Evolutionary conservation across 2,797 vertebrate genomes (phyloP), one percentile per base, ranked within the genome.

Genomic region (Brachyalestes nurse): DNA sequence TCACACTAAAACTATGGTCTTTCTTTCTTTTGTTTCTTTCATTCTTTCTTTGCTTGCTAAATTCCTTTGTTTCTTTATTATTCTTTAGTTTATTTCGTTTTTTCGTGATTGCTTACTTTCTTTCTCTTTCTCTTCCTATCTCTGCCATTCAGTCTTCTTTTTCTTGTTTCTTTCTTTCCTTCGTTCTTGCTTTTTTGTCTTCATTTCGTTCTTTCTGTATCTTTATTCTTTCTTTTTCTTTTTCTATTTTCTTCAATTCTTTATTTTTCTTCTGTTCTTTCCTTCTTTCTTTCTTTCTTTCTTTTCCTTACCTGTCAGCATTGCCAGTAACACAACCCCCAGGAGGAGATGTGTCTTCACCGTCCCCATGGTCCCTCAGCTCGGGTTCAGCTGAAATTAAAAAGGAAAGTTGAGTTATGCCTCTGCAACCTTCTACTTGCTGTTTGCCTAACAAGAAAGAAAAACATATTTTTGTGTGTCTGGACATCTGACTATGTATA

Each of bases 321-420:
- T 47, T 84, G 82, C 75, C 64, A 88, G 76, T 34, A 97, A 86
- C 80, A 97, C 83, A 82, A 91, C 93, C 87, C 92, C 91, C 83
- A 96, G 82, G 79, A 95, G 85, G 83, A 96, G 89, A 81, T 85
- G 78, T 23, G 5, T 87, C 93, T 80, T 84, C 74, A 85, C 82
- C 85, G 87, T 90, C 88, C 92, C 95, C 97, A 99, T 99, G 84
- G 45, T 88, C 88, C 82, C 81, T 87, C 89, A 90, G 84, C 91
- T 75, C 91, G 90, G 90, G 57, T 83, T 86, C 84, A 89, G 90
- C 80, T 87, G 81, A 79, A 88, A 80, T 87, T 40, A 79, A 83
- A 82, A 77, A 55, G 40, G 87, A 72, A 49, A 77, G 5, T 40
- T 0, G 5, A 19, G 17, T 79, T 28, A 69, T 42, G 81, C 61